Base-by-base conservation (phyloP, 2,797 vertebrate species). In the Petrocephalus schoutedeni region DNA sequence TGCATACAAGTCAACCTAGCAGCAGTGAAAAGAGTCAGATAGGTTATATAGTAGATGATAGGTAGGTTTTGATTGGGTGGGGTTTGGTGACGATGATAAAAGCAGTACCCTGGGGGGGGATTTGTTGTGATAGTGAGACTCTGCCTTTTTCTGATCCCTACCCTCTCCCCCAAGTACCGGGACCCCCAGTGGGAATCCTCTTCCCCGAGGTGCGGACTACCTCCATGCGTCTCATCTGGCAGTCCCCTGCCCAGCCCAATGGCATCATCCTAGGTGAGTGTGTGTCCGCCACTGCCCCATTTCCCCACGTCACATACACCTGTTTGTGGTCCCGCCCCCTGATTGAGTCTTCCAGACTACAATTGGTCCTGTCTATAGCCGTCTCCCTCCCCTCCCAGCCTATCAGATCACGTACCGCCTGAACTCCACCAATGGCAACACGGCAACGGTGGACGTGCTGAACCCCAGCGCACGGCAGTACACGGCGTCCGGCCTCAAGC, bases 161-260 rank as follows among this genome's bases (percentile, higher is more conserved):
- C 71, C 88, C 80, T 7, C 23, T 23, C 64, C 10, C 64, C 2
- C 28, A 28, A 99, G 98, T 99, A 53, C 98, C 98, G 0, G 98
- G 98, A 0, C 98, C 97, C 28, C 98, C 98, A 0, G 93, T 98
- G 86, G 98, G 98, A 87, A 98, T 99, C 91, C 96, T 99, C 67
- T 99, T 99, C 91, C 98, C 98, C 0, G 98, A 99, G 93, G 98
- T 99, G 89, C 96, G 98, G 93, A 98, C 97, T 88, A 97, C 94
- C 1, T 97, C 96, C 0, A 97, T 99, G 89, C 94, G 97, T 80
- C 96, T 99, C 86, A 95, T 99, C 94, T 99, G 98, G 98, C 98
- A 99, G 89, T 97, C 98, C 0, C 98, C 98, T 0, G 90, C 96
- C 0, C 95, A 98, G 3, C 98, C 98, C 89, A 99, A 99, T 0